phyloP scores from a whole-genome alignment of 2,888 invertebrate genomes.

The Reticulitermes lucifugus region DNA sequence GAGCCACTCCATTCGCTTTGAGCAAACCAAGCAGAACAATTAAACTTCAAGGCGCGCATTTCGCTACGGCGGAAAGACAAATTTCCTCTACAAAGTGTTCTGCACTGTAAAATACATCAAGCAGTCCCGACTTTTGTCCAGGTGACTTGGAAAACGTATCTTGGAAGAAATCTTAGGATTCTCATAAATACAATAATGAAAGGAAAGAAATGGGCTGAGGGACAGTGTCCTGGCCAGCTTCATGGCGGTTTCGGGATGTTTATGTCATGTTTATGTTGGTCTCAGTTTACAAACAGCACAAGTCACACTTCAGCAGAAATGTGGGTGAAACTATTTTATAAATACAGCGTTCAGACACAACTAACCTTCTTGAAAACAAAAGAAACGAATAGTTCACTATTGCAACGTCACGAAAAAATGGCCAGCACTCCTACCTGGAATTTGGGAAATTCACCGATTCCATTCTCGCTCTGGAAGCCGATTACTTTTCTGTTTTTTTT shows the following conservation, averaged over 20 bases:
- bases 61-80: neutral
- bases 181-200: slow-evolving; percentile 41
- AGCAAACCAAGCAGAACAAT: too few species aligned
- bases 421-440: too few species aligned
- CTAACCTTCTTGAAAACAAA: too few species aligned
- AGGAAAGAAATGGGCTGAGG: neutral
- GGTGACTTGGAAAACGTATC: slow-evolving; percentile 19
- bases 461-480: too few species aligned
- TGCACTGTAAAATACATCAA: neutral
- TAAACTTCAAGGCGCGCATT: too few species aligned
- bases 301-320: neutral
- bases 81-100: neutral
- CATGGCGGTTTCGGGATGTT: neutral
- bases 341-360: too few species aligned
- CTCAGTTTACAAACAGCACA: neutral
- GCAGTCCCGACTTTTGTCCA: neutral
- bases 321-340: too few species aligned
- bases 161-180: slow-evolving; percentile 20
- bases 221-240: neutral
- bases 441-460: too few species aligned
- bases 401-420: too few species aligned
- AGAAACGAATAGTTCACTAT: too few species aligned
- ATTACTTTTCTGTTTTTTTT: too few species aligned
- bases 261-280: neutral
- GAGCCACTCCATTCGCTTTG: too few species aligned